Evolutionary conservation across 2,113 vertebrate species (phyloP).

Genomic region (Gavia stellata): DNA sequence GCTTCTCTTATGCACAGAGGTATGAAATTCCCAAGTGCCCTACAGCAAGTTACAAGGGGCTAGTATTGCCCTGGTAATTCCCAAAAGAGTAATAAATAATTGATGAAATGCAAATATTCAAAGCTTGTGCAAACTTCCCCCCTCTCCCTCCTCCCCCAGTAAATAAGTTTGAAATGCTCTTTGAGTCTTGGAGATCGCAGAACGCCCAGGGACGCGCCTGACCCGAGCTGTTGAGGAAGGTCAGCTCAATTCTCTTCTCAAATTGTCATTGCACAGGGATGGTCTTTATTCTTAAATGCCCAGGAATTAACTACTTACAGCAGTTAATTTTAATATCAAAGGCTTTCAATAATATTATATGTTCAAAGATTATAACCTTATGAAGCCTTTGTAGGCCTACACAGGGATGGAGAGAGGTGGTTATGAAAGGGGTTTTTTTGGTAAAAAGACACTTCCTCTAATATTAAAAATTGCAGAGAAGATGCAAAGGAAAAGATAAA

Average conservation of each 20-base stretch:
- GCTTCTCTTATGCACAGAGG: neutral
- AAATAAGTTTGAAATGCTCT: neutral
- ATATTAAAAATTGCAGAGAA: neutral
- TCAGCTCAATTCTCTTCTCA: neutral
- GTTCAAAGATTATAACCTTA: neutral
- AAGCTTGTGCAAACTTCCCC: neutral
- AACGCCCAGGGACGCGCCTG: neutral
- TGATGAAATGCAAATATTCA: neutral
- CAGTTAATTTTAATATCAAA: neutral
- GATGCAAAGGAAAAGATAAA: neutral
- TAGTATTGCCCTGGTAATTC: neutral
- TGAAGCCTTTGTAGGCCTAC: neutral
- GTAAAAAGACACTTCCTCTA: neutral
- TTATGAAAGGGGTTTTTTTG: neutral
- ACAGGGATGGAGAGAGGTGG: neutral
- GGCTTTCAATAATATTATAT: neutral
- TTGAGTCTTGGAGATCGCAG: neutral
- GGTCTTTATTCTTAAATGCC: neutral
- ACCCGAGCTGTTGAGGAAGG: neutral
- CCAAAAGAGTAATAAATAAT: neutral
- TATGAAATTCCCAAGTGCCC: too few species aligned
- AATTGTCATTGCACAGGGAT: too few species aligned
- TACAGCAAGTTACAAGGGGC: too few species aligned
- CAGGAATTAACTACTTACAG: neutral
- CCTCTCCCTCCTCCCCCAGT: neutral